Percentiles rank a stretch among this genome's conserved stretches.
phyloP scores from a whole-genome alignment of 2,888 invertebrate genomes.

The Leucoma salicis region DNA sequence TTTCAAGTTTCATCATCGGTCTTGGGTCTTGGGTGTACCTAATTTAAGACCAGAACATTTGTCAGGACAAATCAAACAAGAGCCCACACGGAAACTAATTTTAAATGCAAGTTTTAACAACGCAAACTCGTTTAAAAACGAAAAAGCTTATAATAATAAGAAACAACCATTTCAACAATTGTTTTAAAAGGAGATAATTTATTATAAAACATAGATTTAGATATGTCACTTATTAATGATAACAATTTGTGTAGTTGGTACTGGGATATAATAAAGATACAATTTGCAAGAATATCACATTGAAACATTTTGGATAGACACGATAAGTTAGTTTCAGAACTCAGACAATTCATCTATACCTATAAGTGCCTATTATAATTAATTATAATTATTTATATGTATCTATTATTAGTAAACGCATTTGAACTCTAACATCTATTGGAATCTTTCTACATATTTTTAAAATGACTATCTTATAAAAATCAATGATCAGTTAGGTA shows the following conservation, averaged over 20 bases:
- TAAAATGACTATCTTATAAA: no score
- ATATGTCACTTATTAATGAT: conserved; percentile 55
- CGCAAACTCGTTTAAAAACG: no score
- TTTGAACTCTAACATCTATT: background rate
- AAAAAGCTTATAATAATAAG: no score
- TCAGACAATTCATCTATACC: conserved; percentile 16
- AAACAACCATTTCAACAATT: conserved; percentile 42
- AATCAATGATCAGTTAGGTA: no score
- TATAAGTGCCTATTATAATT: conserved; percentile 4
- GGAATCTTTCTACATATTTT: background rate
- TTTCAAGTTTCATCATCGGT: no score
- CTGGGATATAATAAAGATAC: conserved; percentile 41
- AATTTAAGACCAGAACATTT: no score
- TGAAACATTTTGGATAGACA: conserved; percentile 30
- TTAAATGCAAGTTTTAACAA: no score
- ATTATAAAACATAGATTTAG: conserved; percentile 53
- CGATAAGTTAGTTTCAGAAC: conserved; percentile 39
- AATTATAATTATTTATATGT: conserved; percentile 7
- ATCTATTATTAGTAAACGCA: conserved; percentile 10
- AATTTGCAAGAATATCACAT: conserved; percentile 55
- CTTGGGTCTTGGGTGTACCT: no score
- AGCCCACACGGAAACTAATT: no score
- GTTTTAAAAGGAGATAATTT: conserved; percentile 46
- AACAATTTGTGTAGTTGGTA: conserved; percentile 40
- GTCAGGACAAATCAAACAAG: no score